Evolutionary conservation across 2,113 vertebrate genomes (phyloP), one percentile per base, ranked within the genome.

Genomic region (Cettia cetti): DNA sequence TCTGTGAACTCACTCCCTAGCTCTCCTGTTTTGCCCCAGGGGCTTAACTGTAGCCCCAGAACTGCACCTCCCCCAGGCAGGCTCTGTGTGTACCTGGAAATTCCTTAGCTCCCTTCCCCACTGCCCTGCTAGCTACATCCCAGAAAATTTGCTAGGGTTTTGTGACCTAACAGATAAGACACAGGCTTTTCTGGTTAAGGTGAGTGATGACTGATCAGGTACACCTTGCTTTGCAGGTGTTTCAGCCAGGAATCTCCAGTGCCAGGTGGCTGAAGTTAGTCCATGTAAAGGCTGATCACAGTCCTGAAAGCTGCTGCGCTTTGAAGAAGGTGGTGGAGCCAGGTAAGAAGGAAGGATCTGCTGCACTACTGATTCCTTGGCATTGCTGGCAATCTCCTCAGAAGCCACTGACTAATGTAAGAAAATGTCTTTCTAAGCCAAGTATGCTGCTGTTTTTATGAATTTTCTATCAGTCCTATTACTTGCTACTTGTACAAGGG

Each of bases 221-320:
- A 9, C 69, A 50, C 35, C 16, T 86, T 53, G 59, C 47, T 86
- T 80, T 77, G 40, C 68, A 81, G 89, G 33, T 81, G 19, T 68
- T 91, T 60, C 33, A 47, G 30, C 26, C 28, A 18, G 19, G 44
- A 17, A 40, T 33, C 9, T 65, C 60, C 27, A 12, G 12, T n/a
- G 17, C 23, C 0, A 1, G 10, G 12, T n/a, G 24, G 18, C 23
- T 75, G 47, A 45, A 80, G 26, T 4, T 61, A 26, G 9, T 15
- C 28, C 12, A 5, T 30, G 7, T 17, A 30, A 69, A 60, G 8
- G 44, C 18, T 87, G 64, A 66, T 21, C 11, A 7, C 0, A 4
- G 19, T 3, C 0, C 0, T 1, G 0, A 18, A 33, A 44, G 42
- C 12, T 86, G n/a, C 39, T 77, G 20, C 0, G 0, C 2, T 30